Evolutionary conservation across 2,888 invertebrate genomes (phyloP).

Genomic region (Cylindroiulus punctatus): DNA sequence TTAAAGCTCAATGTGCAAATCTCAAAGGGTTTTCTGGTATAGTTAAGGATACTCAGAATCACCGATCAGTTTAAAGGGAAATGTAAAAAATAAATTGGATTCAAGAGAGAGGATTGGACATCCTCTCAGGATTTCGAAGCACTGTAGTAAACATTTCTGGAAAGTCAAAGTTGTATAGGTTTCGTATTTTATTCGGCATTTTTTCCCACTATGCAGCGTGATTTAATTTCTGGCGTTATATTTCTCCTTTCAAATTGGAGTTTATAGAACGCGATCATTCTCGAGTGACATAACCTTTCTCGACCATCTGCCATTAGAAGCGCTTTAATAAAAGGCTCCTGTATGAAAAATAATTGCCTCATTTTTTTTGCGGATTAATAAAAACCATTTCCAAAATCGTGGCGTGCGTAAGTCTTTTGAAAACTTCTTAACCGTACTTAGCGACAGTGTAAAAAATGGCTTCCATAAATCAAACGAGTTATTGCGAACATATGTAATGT

Average conservation of each 20-base stretch:
- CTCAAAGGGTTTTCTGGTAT: too few species aligned
- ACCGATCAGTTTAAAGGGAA: too few species aligned
- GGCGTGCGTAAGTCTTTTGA: slow-evolving; percentile 10
- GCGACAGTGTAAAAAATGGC: slow-evolving; percentile 1
- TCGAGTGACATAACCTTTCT: not conserved
- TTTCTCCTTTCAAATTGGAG: not conserved
- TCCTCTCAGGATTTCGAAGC: too few species aligned
- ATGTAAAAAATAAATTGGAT: too few species aligned
- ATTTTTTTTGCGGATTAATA: slow-evolving; percentile 18
- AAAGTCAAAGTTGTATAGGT: too few species aligned
- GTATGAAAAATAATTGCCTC: slow-evolving; percentile 18
- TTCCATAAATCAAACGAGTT: slow-evolving; percentile 10
- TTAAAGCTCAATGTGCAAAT: too few species aligned
- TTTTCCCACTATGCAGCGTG: too few species aligned
- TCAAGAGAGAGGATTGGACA: too few species aligned
- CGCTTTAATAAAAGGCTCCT: not conserved
- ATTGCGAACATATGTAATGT: slow-evolving; percentile 18
- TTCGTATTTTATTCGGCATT: too few species aligned
- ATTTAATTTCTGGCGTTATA: not conserved
- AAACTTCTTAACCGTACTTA: slow-evolving; percentile 5
- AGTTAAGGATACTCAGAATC: too few species aligned
- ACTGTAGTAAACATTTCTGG: too few species aligned
- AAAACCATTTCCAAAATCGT: not conserved
- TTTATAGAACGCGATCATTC: not conserved
- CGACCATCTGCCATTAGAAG: not conserved